phyloP scores from a whole-genome alignment of 2,113 vertebrate genomes.

The Hypocryptadius cinnamomeus region DNA sequence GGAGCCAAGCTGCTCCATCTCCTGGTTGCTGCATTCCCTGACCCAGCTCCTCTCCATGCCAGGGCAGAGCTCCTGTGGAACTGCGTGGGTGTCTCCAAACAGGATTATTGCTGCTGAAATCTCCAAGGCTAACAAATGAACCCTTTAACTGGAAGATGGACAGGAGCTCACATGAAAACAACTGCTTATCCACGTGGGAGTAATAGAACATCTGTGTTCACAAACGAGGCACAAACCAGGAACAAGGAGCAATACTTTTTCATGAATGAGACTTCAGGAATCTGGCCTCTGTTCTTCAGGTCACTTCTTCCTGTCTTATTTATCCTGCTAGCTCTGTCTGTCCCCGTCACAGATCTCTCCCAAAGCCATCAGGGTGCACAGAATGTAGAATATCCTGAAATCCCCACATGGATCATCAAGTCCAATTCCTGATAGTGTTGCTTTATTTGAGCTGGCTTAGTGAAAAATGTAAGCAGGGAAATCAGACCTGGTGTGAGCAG shows the following conservation, averaged over 20 bases:
- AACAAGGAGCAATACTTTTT: neutral
- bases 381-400: neutral
- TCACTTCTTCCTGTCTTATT: neutral
- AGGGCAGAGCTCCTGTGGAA: neutral
- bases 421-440: neutral
- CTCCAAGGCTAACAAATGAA: neutral
- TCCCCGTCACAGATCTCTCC: neutral
- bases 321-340: neutral
- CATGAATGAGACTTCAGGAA: neutral
- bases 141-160: neutral
- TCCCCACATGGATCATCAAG: neutral
- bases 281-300: neutral
- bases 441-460: neutral
- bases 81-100: neutral
- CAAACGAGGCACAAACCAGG: neutral
- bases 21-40: neutral
- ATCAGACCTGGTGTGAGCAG: neutral
- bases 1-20: conserved; percentile 27
- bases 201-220: neutral
- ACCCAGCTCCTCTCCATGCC: neutral
- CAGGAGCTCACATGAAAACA: neutral
- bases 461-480: neutral
- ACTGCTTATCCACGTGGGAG: neutral
- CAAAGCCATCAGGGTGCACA: neutral
- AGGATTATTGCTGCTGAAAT: neutral